phyloP scores from a whole-genome alignment of 2,113 vertebrate genomes.

The Morone chrysops region DNA sequence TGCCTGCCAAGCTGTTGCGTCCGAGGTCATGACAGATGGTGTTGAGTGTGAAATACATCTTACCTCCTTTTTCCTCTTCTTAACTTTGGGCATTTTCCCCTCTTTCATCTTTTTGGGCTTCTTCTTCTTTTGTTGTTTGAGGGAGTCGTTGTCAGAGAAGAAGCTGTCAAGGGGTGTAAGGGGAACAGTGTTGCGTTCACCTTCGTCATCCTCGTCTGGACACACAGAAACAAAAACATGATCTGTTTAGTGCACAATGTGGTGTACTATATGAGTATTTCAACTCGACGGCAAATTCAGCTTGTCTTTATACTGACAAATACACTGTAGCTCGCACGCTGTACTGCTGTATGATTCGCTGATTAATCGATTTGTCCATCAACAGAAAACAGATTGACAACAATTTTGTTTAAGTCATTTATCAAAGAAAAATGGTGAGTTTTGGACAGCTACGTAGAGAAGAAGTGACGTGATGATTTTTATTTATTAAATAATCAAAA shows the following conservation, averaged over 20 bases:
- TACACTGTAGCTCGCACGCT: background rate
- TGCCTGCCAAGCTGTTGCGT: slow-evolving; percentile 47
- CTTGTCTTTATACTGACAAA: background rate
- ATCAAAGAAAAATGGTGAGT: background rate
- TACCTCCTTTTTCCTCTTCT: slow-evolving; percentile 92
- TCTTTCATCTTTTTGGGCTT: slow-evolving; percentile 91
- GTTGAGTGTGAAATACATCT: slow-evolving; percentile 40
- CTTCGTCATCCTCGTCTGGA: slow-evolving; percentile 88
- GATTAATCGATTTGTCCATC: background rate
- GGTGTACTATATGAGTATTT: background rate
- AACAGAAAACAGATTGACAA: background rate
- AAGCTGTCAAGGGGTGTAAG: slow-evolving; percentile 87
- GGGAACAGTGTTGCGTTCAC: slow-evolving; percentile 74
- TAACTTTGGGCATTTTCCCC: slow-evolving; percentile 87
- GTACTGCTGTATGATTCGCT: background rate
- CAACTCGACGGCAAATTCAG: background rate
- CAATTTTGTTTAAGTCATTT: background rate
- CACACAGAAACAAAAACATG: slow-evolving; percentile 36
- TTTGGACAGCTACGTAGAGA: background rate
- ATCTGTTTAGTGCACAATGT: background rate
- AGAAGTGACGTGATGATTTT: background rate
- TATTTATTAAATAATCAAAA: background rate
- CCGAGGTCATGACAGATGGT: slow-evolving; percentile 40
- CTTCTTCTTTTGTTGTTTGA: slow-evolving; percentile 88
- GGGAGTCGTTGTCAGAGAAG: slow-evolving; percentile 85